Evolutionary conservation across 2,888 invertebrate species (phyloP).

Genomic region (Orchesellides sinensis): DNA sequence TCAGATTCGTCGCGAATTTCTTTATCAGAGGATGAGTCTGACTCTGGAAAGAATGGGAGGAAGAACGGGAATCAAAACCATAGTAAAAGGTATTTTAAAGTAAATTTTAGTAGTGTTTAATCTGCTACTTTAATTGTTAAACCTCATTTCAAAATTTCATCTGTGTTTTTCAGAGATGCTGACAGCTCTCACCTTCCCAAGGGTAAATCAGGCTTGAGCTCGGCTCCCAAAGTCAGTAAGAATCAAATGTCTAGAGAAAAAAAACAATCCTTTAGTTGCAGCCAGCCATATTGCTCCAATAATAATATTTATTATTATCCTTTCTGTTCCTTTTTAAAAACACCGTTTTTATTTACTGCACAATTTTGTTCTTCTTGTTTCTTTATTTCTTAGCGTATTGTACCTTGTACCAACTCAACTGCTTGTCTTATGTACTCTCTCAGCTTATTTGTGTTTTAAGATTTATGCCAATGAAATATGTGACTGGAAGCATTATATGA

Average conservation of each 20-base stretch:
- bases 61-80: constrained; percentile 23
- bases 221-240: constrained; percentile 96
- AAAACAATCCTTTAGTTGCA: constrained; percentile 1
- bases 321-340: neutral
- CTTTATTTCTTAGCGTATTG: too few species aligned
- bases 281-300: neutral
- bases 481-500: too few species aligned
- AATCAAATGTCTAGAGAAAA: constrained; percentile 80
- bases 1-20: constrained; percentile 22
- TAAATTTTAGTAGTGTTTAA: too few species aligned
- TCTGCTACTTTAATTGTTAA: neutral
- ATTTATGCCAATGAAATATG: too few species aligned
- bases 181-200: constrained; percentile 55
- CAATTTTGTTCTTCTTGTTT: too few species aligned
- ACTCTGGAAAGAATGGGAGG: constrained; percentile 34
- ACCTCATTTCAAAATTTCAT: neutral
- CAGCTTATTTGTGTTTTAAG: too few species aligned
- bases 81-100: constrained; percentile 50
- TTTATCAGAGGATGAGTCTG: constrained; percentile 18
- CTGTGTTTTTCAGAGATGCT: constrained; percentile 31
- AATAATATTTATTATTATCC: neutral
- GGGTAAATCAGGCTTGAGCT: constrained; percentile 71
- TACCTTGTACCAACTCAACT: too few species aligned
- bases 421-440: too few species aligned
- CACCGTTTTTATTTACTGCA: too few species aligned